Conservation (phyloP, 2,113 vertebrate species). For the Labrus mixtus region DNA sequence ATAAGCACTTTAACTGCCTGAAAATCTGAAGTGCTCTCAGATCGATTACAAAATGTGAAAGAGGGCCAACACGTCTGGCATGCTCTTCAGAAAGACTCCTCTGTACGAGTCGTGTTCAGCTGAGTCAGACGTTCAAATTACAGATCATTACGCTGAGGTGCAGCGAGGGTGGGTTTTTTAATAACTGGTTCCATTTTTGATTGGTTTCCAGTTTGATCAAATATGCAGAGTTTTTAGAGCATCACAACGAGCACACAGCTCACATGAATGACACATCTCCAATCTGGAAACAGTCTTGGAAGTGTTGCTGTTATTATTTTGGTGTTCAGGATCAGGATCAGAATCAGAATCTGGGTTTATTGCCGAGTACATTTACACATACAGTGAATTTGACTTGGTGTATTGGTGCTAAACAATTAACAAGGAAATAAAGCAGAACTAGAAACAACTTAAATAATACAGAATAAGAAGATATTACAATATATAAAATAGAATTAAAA, state of each 20-base stretch:
- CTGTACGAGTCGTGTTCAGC: background rate
- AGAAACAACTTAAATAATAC: too few species aligned
- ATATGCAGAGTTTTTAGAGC: background rate
- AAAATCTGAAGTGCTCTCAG: background rate
- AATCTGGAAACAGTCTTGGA: too few species aligned
- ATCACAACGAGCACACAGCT: background rate
- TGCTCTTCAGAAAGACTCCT: slow-evolving; percentile 1
- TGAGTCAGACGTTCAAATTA: slow-evolving; percentile 18
- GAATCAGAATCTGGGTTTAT: too few species aligned
- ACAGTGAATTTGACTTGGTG: too few species aligned
- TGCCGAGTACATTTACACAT: too few species aligned
- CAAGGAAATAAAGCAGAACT: too few species aligned
- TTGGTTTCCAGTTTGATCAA: background rate
- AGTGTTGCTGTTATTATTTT: too few species aligned
- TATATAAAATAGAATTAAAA: too few species aligned
- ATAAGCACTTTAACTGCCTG: background rate
- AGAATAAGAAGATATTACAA: too few species aligned
- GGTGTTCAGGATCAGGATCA: too few species aligned
- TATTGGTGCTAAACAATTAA: too few species aligned
- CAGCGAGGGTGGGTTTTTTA: background rate
- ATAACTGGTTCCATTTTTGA: background rate
- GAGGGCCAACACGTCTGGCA: slow-evolving; percentile 2
- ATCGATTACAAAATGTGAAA: background rate
- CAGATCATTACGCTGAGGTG: slow-evolving; percentile 1
- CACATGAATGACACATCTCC: too few species aligned